phyloP scores from a whole-genome alignment of 2,888 invertebrate species.

The Tromatobia lineatoria region DNA sequence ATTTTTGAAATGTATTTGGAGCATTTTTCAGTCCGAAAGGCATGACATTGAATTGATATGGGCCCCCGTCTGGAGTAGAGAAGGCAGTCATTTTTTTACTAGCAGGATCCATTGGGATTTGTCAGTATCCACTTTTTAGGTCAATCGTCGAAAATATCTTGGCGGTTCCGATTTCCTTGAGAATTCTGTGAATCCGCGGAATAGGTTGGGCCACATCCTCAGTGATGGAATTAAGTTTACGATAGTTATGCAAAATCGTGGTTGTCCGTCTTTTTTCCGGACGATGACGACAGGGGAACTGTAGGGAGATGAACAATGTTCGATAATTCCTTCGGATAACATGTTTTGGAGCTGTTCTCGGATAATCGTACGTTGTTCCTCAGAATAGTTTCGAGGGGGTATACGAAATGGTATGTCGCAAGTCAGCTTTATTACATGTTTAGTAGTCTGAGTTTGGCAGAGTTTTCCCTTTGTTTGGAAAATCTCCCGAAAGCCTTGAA shows the following conservation, averaged over 20 bases:
- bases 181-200: background rate
- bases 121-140: slow-evolving; percentile 78
- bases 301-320: slow-evolving; percentile 60
- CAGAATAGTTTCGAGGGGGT: background rate
- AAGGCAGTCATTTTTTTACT: slow-evolving; percentile 73
- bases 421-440: background rate
- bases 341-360: slow-evolving; percentile 61
- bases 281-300: slow-evolving; percentile 69
- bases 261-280: slow-evolving; percentile 56
- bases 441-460: background rate
- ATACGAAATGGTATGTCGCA: background rate
- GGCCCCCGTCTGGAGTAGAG: slow-evolving; percentile 72
- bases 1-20: slow-evolving; percentile 75
- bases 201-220: background rate
- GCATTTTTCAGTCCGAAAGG: slow-evolving; percentile 76
- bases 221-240: background rate
- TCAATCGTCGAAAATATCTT: no score
- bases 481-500: background rate
- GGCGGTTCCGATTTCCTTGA: background rate
- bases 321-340: slow-evolving; percentile 66
- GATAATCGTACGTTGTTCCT: background rate
- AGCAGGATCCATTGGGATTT: slow-evolving; percentile 72
- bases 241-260: slow-evolving; percentile 69
- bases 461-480: background rate
- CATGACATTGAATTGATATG: slow-evolving; percentile 75